Evolutionary conservation across 2,113 vertebrate species (phyloP), one percentile per base, ranked within the genome.

Genomic region (Ciconia boyciana): DNA sequence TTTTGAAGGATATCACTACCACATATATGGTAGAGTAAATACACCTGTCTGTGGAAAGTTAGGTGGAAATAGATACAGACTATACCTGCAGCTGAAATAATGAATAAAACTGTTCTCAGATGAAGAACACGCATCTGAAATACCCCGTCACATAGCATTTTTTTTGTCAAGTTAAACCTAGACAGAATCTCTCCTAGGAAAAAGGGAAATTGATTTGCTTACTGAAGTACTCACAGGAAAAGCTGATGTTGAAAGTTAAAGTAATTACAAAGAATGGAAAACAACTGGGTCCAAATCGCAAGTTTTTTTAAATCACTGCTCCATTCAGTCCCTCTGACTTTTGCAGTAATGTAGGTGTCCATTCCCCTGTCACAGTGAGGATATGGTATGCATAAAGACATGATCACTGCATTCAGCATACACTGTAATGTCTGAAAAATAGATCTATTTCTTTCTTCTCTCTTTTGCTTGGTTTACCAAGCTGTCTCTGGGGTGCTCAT

Each of bases 191-290:
- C 96, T 97, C 94, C n/a, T n/a, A 95, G 96, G 97, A 97, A 92
- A 87, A 94, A 41, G 41, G 49, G 36, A 92, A 95, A 97, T 97
- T 96, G 97, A 98, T 97, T 96, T 93, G 90, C 92, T 96, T 94
- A 95, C 89, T 66, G 75, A 97, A 88, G 92, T 95, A 85, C 93
- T 94, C 90, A 86, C 80, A 89, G 78, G 83, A 94, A 97, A 97
- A 96, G 36, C 83, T 84, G 78, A 84, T 94, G 94, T 82, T 80
- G 84, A 95, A 96, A 98, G 90, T 95, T 94, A 91, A 95, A 95
- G 87, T 86, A 94, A 94, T 97, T 96, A 90, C 46, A 92, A 94
- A 92, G 87, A 93, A 70, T 58, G 51, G 84, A 54, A 93, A 95
- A 85, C 76, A 91, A 36, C 49, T 72, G 75, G 64, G 65, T 55